Evolutionary conservation across 2,888 invertebrate genomes (phyloP), one percentile per base, ranked within the genome.

Genomic region (Ecliptopera silaceata): DNA sequence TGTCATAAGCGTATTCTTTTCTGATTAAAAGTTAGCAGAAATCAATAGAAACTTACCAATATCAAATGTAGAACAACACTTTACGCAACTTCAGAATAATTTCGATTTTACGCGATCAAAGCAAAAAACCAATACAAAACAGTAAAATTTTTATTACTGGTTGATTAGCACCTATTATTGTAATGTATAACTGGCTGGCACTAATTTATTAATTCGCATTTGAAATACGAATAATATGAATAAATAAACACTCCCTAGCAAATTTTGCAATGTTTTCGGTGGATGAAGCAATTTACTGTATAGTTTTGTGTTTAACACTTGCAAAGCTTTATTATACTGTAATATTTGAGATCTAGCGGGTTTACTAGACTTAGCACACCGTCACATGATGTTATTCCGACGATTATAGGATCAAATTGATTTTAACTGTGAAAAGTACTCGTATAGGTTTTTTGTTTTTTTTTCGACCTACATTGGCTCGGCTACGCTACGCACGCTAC

Each of bases 331-430:
- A n/a, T 47, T 47, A 47, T 41, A 36, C 46, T 5, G 17, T 41
- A 11, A 11, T 11, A n/a, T 26, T 17, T 12, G 20, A 62, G 60
- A 61, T 54, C 54, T 55, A 51, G 43, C 26, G 26, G 6, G 22
- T 5, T 22, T 26, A 26, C 1, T 26, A 4, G 6, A 8, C 10
- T 26, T 26, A 26, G 54, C 63, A 69, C 66, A 74, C 69, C 69
- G 72, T 82, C 75, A 79, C 77, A 78, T 80, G 75, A 77, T 79
- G 69, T 47, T 74, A 72, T 77, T 77, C 76, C 63, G 66, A 56
- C 59, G 59, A 67, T 63, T 73, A 71, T 70, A 75, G 70, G 72
- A 67, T 71, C 72, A 68, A 71, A 70, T 69, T 71, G 65, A 70
- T 69, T 71, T 32, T 32, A n/a, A n/a, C n/a, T n/a, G n/a, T n/a